phyloP scores from a whole-genome alignment of 2,797 vertebrate species.

The Microcaecilia unicolor region DNA sequence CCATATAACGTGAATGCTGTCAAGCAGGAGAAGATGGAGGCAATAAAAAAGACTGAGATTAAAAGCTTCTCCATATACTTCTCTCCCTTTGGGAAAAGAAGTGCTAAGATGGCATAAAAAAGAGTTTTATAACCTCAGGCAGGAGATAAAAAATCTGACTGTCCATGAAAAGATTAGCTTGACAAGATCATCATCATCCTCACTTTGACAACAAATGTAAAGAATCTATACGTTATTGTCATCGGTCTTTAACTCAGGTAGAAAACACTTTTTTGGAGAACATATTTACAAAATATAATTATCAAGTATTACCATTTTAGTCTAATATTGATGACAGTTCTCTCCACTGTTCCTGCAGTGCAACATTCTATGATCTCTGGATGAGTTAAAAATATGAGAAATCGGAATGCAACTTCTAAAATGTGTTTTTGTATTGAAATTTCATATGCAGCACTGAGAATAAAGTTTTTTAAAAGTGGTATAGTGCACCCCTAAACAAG shows the following conservation, averaged over 20 bases:
- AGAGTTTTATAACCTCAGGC: background rate
- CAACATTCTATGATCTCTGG: too few species aligned
- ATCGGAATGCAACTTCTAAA: too few species aligned
- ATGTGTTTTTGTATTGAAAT: too few species aligned
- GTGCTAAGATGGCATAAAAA: background rate
- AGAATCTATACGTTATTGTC: background rate
- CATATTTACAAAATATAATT: background rate
- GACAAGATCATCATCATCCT: background rate
- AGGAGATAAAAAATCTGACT: background rate
- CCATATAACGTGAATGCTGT: constrained; percentile 2
- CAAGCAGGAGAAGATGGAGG: constrained; percentile 5
- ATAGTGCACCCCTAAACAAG: too few species aligned
- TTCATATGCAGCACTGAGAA: too few species aligned
- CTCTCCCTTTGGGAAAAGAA: background rate
- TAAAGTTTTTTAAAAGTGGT: too few species aligned
- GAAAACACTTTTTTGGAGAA: background rate
- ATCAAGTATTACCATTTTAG: background rate
- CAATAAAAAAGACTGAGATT: constrained; percentile 3
- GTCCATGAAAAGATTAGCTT: constrained; percentile 7
- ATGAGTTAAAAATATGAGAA: too few species aligned
- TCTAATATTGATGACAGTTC: background rate
- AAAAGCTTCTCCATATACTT: background rate
- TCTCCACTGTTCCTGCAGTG: too few species aligned
- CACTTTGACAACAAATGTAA: background rate
- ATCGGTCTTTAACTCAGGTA: background rate